Percentiles rank a stretch among this genome's conserved stretches.
Conservation (phyloP, 2,797 vertebrate genomes). For the Macropus fuliginosus region DNA sequence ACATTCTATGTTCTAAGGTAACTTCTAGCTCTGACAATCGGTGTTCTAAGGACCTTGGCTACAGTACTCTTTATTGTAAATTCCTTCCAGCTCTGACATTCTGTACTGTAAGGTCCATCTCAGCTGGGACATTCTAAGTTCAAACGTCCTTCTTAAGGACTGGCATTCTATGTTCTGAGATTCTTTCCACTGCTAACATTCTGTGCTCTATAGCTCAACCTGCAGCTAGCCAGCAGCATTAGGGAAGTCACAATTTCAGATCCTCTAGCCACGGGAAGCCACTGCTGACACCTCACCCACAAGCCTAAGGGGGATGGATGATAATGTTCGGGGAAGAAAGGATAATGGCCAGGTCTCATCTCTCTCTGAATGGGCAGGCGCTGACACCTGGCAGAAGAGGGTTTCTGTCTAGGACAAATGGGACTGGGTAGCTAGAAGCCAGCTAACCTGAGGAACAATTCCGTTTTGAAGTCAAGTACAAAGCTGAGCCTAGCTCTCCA, state of each 20-base stretch:
- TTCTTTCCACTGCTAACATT: not conserved
- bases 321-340: not conserved
- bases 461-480: constrained; percentile 70
- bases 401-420: accelerated
- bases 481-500: constrained; percentile 66
- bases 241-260: not conserved
- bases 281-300: not conserved
- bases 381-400: not conserved
- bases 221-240: not conserved
- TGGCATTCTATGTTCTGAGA: not conserved
- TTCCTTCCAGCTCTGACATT: not conserved
- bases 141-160: no score
- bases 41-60: not conserved
- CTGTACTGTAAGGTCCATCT: not conserved
- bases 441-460: constrained; percentile 57
- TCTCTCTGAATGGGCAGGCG: not conserved
- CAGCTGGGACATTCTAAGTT: not conserved
- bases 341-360: not conserved
- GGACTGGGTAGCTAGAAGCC: not conserved
- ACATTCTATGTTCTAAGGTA: not conserved
- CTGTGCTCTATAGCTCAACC: not conserved
- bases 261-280: not conserved
- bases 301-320: not conserved
- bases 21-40: not conserved
- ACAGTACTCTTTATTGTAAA: not conserved